Evolutionary conservation across 1,140 invertebrate species (phyloP).

Genomic region (Eueides isabella): DNA sequence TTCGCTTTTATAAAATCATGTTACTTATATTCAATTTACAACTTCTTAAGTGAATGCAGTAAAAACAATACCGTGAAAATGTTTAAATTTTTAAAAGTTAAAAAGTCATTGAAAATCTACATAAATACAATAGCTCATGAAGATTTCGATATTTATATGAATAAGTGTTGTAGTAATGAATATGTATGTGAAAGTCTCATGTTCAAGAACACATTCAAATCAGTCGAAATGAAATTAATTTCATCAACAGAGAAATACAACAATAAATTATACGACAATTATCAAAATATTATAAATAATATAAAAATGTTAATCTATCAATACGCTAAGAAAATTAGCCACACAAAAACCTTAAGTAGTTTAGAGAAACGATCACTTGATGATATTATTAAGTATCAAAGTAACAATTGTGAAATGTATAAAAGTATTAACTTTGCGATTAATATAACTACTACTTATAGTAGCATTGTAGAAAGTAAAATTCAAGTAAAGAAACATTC

Average conservation of each 20-base stretch:
- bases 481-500: neutral
- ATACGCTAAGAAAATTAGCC: slow-evolving; percentile 26
- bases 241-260: neutral
- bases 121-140: slow-evolving; percentile 47
- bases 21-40: slow-evolving; percentile 59
- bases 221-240: neutral
- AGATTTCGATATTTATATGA: slow-evolving; percentile 47
- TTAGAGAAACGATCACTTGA: slow-evolving; percentile 2
- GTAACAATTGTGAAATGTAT: neutral
- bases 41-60: slow-evolving; percentile 51
- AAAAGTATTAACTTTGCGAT: neutral
- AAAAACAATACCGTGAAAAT: slow-evolving; percentile 52
- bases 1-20: slow-evolving; percentile 47
- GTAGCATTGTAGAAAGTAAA: neutral
- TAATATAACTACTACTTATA: neutral
- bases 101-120: slow-evolving; percentile 63
- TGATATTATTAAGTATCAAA: slow-evolving; percentile 9
- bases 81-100: slow-evolving; percentile 54
- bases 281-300: slow-evolving; percentile 40
- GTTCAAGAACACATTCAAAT: neutral
- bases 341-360: slow-evolving; percentile 6
- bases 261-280: slow-evolving; percentile 21
- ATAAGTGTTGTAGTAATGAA: slow-evolving; percentile 55
- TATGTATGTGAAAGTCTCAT: slow-evolving; percentile 38
- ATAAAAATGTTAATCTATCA: slow-evolving; percentile 36